These are phyloP conservation scores for Cyprinodon variegatus DNA, from an alignment of 2,113 vertebrate genomes.

Conservation along the genomic window DNA sequence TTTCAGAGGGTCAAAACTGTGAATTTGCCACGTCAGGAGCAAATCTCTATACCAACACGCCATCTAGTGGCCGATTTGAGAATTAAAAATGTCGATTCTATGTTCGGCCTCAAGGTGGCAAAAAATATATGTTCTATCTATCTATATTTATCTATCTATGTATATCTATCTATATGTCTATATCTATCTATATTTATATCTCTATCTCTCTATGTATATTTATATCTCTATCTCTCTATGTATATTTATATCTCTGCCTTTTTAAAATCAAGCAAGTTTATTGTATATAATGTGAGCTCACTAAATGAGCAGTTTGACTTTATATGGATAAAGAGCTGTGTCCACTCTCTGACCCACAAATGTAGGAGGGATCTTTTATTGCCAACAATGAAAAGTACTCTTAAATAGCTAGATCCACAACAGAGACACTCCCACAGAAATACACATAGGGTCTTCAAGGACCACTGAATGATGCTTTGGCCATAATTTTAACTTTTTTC, in stretches of 20 bases:
- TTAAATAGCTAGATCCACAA: neutral
- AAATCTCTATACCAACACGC: slow-evolving; percentile 13
- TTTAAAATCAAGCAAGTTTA: neutral
- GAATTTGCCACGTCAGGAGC: slow-evolving; percentile 54
- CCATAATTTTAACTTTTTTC: neutral
- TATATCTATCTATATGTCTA: no score
- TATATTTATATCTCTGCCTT: no score
- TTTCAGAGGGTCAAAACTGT: neutral
- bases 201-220: no score
- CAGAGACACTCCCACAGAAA: neutral
- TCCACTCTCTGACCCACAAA: slow-evolving; percentile 4
- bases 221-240: no score
- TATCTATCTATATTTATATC: no score
- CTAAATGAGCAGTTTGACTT: neutral
- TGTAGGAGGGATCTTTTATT: slow-evolving; percentile 14
- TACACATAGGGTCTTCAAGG: neutral
- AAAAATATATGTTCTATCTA: no score
- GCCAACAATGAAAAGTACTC: slow-evolving; percentile 1
- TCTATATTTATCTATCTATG: no score
- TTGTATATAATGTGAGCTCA: neutral
- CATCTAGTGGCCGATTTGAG: slow-evolving; percentile 45
- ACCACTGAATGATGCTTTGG: slow-evolving; percentile 11
- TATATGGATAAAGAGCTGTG: slow-evolving; percentile 39
- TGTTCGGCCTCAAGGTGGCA: slow-evolving; percentile 28
- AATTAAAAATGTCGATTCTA: neutral